Conservation (phyloP, 1,140 invertebrate species). For the Aphelinus atriplicis region DNA sequence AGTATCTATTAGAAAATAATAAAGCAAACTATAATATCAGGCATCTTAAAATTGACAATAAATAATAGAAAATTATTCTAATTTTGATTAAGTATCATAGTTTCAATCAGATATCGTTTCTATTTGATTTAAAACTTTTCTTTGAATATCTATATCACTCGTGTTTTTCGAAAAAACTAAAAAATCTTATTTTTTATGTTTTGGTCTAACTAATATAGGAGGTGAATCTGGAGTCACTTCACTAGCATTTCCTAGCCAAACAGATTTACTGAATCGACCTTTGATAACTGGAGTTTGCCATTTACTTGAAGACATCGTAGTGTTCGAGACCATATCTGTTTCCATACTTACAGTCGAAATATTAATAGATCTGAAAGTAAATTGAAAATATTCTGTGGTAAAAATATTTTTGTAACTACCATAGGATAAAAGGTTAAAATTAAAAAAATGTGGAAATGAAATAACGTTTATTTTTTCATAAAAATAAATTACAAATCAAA, state of each 20-base stretch:
- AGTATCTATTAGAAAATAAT: too few species aligned
- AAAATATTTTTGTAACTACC: too few species aligned
- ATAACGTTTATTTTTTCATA: constrained; percentile 52
- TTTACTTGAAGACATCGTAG: constrained; percentile 52
- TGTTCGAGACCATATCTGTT: constrained; percentile 51
- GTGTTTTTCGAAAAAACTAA: background rate
- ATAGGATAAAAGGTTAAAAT: constrained; percentile 41
- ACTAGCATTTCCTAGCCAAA: constrained; percentile 57
- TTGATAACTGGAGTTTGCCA: constrained; percentile 61
- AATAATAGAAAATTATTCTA: background rate
- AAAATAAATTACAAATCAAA: constrained; percentile 45
- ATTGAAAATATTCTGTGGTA: constrained; percentile 37
- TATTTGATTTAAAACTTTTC: constrained; percentile 9
- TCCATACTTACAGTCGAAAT: constrained; percentile 47
- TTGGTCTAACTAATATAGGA: constrained; percentile 49
- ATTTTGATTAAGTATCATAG: too few species aligned
- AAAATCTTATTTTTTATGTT: constrained; percentile 51
- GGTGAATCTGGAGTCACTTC: constrained; percentile 50
- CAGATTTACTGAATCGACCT: constrained; percentile 61
- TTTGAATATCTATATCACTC: background rate
- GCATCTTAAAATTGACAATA: background rate
- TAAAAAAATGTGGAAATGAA: constrained; percentile 43
- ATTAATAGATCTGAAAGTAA: constrained; percentile 53
- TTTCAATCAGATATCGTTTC: background rate
- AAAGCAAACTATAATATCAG: too few species aligned